These are phyloP conservation scores for Cydia strobilella DNA, from an alignment of 1,140 invertebrate species.

Conservation along the genomic window DNA sequence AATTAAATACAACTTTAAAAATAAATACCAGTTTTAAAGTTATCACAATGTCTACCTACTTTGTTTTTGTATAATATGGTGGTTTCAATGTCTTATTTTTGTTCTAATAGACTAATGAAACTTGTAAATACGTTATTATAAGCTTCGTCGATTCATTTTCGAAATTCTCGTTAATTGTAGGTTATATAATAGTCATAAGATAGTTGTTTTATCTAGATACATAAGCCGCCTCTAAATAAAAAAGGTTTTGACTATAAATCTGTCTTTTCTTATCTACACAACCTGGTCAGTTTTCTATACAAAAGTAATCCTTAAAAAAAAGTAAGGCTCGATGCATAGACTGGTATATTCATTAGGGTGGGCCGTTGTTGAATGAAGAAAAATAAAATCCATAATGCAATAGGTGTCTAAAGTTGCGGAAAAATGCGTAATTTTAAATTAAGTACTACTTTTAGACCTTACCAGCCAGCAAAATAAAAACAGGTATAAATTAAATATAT, in stretches of 20 bases:
- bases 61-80: not conserved
- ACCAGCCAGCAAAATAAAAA: no score
- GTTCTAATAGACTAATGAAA: slow-evolving; percentile 6
- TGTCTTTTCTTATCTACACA: not conserved
- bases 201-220: slow-evolving; percentile 21
- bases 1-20: not conserved
- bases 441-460: no score
- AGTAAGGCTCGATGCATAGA: no score
- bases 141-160: not conserved
- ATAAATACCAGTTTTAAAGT: not conserved
- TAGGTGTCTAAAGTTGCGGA: no score
- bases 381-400: no score
- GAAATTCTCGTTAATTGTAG: not conserved
- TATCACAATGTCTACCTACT: not conserved
- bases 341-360: no score
- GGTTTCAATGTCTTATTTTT: not conserved
- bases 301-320: no score
- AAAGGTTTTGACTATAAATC: slow-evolving; percentile 15
- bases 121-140: slow-evolving; percentile 15
- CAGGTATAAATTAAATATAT: no score
- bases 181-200: slow-evolving; percentile 13
- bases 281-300: not conserved
- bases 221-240: slow-evolving; percentile 29
- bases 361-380: no score
- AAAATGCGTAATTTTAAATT: no score